A percentile compares a stretch with the other conserved stretches of the same genome.
phyloP scores from a whole-genome alignment of 1,140 invertebrate species.

The Aphelinus certus region DNA sequence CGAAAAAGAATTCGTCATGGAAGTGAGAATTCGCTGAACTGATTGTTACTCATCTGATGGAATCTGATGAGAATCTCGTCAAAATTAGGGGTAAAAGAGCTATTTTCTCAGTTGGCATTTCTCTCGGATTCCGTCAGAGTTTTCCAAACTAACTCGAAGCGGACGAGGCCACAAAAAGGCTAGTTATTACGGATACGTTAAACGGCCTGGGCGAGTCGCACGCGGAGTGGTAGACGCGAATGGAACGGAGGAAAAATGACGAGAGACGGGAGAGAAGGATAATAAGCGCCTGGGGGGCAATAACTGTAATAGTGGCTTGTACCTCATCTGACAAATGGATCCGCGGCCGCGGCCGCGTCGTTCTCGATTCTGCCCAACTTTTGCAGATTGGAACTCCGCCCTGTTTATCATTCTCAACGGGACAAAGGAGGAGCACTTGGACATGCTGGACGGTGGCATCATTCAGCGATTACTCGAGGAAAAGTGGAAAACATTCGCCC shows the following conservation, averaged over 20 bases:
- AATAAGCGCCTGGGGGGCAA: slow-evolving; percentile 31
- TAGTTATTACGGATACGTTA: slow-evolving; percentile 21
- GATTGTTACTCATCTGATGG: too few species aligned
- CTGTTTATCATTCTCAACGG: slow-evolving; percentile 98
- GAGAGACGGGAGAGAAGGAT: background rate
- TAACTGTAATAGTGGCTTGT: slow-evolving; percentile 41
- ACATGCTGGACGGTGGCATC: slow-evolving; percentile 98
- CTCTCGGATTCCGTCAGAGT: background rate
- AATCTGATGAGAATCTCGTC: background rate
- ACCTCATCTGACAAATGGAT: slow-evolving; percentile 36
- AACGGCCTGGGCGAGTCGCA: slow-evolving; percentile 12
- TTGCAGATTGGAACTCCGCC: slow-evolving; percentile 96
- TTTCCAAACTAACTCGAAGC: slow-evolving; percentile 4
- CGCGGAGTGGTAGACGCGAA: background rate
- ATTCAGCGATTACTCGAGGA: slow-evolving; percentile 96
- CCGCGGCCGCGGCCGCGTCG: background rate
- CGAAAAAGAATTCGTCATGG: too few species aligned
- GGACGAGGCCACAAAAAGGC: background rate
- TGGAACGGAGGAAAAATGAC: background rate
- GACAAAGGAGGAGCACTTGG: slow-evolving; percentile 95
- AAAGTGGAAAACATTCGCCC: slow-evolving; percentile 99
- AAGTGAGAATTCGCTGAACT: too few species aligned
- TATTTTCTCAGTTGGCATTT: background rate
- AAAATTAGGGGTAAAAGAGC: slow-evolving; percentile 14
- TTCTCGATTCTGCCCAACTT: slow-evolving; percentile 27